These are phyloP conservation scores for Ischnura elegans DNA, from an alignment of 2,888 invertebrate species.

Conservation along the genomic window DNA sequence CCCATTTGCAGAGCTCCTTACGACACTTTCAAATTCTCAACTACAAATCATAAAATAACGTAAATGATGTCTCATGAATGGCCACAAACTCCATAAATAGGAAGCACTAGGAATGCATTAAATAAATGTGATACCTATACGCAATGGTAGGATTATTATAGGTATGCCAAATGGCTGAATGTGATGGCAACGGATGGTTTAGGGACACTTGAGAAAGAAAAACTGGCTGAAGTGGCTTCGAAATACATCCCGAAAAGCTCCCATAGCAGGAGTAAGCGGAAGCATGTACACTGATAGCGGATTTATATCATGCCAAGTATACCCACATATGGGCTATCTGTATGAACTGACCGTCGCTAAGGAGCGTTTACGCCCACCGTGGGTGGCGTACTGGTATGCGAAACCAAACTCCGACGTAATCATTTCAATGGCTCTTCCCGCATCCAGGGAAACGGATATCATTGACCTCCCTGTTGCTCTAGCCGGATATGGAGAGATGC, in stretches of 20 bases:
- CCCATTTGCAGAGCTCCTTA: too few species aligned
- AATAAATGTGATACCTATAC: too few species aligned
- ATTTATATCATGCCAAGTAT: background rate
- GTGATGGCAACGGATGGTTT: too few species aligned
- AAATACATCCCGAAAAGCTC: background rate
- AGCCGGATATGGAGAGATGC: slow-evolving; percentile 39
- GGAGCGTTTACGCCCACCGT: slow-evolving; percentile 18
- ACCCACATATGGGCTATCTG: slow-evolving; percentile 6
- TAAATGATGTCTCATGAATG: too few species aligned
- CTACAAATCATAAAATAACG: too few species aligned
- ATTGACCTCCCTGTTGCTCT: background rate
- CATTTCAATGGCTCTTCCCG: slow-evolving; percentile 50
- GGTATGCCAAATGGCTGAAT: too few species aligned
- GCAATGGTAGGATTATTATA: too few species aligned
- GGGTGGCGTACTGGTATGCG: background rate
- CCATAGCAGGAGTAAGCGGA: background rate
- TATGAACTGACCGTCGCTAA: background rate
- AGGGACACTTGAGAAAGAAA: background rate
- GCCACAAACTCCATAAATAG: too few species aligned
- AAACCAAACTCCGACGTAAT: slow-evolving; percentile 12
- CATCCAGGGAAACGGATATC: background rate
- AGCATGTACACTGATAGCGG: slow-evolving; percentile 1
- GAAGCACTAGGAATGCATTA: too few species aligned
- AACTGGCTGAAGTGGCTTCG: background rate
- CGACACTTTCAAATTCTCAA: too few species aligned